Percentiles rank a stretch among this genome's conserved stretches.
Conservation (phyloP, 2,113 vertebrate species). For the Bagarius yarrelli region DNA sequence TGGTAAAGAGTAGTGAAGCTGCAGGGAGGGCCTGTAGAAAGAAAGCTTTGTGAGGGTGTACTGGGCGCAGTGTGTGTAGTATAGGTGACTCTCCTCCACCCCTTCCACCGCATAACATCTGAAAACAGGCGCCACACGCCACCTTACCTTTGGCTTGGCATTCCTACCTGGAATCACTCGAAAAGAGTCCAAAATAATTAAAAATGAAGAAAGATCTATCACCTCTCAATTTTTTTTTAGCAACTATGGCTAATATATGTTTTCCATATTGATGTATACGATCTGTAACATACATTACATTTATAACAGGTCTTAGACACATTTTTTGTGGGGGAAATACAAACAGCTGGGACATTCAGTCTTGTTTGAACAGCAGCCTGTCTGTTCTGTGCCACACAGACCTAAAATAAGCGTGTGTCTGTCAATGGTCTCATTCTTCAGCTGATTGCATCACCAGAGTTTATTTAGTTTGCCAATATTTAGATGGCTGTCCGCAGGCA, state of each 20-base stretch:
- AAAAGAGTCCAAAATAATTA: neutral
- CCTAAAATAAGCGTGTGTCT: conserved; percentile 30
- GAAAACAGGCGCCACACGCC: neutral
- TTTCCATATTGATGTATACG: neutral
- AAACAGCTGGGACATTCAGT: conserved; percentile 30
- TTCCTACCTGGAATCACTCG: neutral
- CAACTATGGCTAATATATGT: neutral
- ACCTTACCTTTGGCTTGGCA: neutral
- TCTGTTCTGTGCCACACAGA: conserved; percentile 30
- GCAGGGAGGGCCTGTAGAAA: conserved; percentile 66
- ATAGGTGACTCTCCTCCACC: conserved; percentile 26
- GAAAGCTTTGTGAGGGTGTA: conserved; percentile 71
- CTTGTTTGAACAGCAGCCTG: conserved; percentile 20
- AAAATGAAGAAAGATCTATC: neutral
- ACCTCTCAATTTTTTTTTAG: neutral
- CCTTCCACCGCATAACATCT: conserved; percentile 39
- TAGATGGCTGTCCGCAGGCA: conserved; percentile 34
- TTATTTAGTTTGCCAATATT: conserved; percentile 49
- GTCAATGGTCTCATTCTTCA: conserved; percentile 42
- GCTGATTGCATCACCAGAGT: conserved; percentile 34
- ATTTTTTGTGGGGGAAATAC: neutral
- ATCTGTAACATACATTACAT: neutral
- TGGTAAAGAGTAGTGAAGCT: conserved; percentile 50
- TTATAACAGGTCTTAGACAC: neutral
- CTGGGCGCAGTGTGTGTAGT: conserved; percentile 5